These are phyloP conservation scores for Reticulitermes lucifugus DNA, from an alignment of 2,888 invertebrate genomes.

Conservation along the genomic window DNA sequence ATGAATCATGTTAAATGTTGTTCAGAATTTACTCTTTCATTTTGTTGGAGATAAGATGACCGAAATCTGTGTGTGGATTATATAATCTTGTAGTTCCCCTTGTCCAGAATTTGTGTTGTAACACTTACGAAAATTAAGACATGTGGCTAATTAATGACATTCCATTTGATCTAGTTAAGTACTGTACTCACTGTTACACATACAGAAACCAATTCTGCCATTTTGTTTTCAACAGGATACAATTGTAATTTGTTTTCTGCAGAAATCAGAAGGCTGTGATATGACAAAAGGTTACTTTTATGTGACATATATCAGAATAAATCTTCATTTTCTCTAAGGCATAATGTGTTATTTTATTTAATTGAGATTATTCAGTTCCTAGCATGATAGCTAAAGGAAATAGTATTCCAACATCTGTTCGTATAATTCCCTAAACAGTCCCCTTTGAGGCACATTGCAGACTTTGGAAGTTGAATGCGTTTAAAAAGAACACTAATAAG, in stretches of 20 bases:
- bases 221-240: background rate
- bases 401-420: constrained; percentile 16
- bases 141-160: too few relatives aligned
- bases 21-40: too few relatives aligned
- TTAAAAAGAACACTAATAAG: constrained; percentile 16
- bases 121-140: too few relatives aligned
- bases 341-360: background rate
- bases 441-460: constrained; percentile 17
- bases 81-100: too few relatives aligned
- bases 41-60: too few relatives aligned
- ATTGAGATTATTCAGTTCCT: background rate
- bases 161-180: background rate
- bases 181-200: background rate
- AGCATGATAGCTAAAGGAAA: constrained; percentile 3
- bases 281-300: background rate
- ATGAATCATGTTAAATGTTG: too few relatives aligned
- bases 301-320: constrained; percentile 12
- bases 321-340: background rate
- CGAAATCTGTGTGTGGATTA: too few relatives aligned
- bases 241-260: constrained; percentile 40
- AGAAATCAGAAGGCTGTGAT: constrained; percentile 45
- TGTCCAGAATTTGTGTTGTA: too few relatives aligned
- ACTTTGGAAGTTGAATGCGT: background rate
- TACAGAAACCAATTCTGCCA: background rate
- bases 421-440: background rate